Evolutionary conservation across 2,888 invertebrate genomes (phyloP), one percentile per base, ranked within the genome.

Genomic region (Junonia oenone): DNA sequence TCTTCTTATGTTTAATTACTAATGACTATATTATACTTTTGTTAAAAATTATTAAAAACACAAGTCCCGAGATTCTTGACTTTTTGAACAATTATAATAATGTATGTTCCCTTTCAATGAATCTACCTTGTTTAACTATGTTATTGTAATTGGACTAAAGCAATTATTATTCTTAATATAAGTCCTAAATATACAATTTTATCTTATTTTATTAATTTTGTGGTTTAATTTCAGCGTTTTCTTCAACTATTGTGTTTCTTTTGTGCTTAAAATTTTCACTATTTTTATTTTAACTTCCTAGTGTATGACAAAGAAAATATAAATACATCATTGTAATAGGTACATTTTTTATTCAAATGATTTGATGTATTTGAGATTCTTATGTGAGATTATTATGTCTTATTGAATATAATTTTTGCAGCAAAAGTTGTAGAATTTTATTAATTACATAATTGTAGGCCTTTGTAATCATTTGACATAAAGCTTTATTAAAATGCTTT

Each of bases 11-110:
- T 33, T 19, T 33, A 54, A 48, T 9, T 48, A 48, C 33, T 33
- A 48, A 48, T 54, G 47, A 47, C 47, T 54, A 48, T 43, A n/a
- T 33, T 33, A 33, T 33, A 33, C 11, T 33, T 33, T 33, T 33
- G 31, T 33, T 33, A n/a, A 29, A 9, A 29, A 29, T 5, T 22
- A 31, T 11, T 0, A 31, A 31, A 31, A 31, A 31, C 31, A 31
- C 3, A 29, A 31, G 9, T 31, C 31, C n/a, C 31, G 31, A 31
- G 31, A 31, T n/a, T 31, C 11, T n/a, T 11, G 2, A 29, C 9
- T 9, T 31, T 2, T 31, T n/a, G n/a, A n/a, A n/a, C n/a, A n/a
- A n/a, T n/a, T n/a, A n/a, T n/a, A n/a, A n/a, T n/a, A n/a, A n/a
- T n/a, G n/a, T n/a, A n/a, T n/a, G n/a, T n/a, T n/a, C n/a, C n/a